Evolutionary conservation across 2,113 vertebrate species (phyloP).

Genomic region (Danionella cerebrum): DNA sequence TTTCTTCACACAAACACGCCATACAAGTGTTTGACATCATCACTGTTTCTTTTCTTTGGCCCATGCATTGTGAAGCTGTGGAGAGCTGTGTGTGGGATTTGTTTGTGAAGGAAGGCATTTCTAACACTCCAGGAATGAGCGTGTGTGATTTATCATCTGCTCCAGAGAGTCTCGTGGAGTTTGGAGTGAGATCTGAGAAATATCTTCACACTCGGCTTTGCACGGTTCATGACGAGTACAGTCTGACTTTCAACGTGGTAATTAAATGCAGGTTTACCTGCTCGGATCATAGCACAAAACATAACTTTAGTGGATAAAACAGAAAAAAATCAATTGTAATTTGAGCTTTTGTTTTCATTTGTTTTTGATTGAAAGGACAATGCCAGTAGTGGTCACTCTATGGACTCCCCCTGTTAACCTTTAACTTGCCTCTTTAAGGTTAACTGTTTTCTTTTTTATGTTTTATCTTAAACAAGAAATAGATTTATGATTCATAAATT

Average conservation of each 20-base stretch:
- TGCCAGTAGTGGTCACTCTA: too few species aligned
- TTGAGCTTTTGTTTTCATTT: too few species aligned
- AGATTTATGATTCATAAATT: too few species aligned
- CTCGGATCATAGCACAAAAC: too few species aligned
- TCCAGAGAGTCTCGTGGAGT: constrained; percentile 10
- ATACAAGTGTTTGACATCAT: background rate
- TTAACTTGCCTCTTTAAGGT: too few species aligned
- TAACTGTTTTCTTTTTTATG: too few species aligned
- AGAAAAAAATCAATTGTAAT: too few species aligned
- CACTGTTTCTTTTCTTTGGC: background rate
- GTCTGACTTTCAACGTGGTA: background rate
- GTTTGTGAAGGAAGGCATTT: constrained; percentile 35
- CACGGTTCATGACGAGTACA: background rate
- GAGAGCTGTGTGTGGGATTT: constrained; percentile 27
- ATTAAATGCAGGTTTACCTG: constrained; percentile 17
- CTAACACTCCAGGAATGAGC: constrained; percentile 44
- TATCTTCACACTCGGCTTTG: background rate
- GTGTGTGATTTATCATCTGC: constrained; percentile 29
- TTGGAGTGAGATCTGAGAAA: constrained; percentile 35
- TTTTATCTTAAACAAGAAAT: too few species aligned
- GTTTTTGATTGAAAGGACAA: too few species aligned
- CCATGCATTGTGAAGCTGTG: background rate
- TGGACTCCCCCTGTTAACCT: too few species aligned
- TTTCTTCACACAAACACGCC: background rate
- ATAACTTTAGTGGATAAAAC: too few species aligned